These are phyloP conservation scores for Triplophysa bombifrons DNA, from an alignment of 2,797 vertebrate species.

Conservation along the genomic window DNA sequence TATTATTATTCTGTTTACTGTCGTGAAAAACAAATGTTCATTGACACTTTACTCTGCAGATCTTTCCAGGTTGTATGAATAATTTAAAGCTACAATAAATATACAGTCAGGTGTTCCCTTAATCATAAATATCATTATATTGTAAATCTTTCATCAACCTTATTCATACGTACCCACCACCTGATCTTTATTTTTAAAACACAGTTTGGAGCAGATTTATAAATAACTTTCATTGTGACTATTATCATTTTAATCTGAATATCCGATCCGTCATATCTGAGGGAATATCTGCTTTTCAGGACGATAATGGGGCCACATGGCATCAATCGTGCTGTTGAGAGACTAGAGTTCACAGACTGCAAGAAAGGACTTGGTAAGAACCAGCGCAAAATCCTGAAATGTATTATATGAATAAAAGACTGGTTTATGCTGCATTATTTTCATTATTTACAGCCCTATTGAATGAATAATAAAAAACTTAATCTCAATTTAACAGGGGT, in stretches of 20 bases:
- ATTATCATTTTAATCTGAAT: neutral
- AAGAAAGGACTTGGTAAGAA: slow-evolving; percentile 83
- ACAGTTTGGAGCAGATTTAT: neutral
- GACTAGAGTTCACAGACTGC: slow-evolving; percentile 82
- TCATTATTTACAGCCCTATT: neutral
- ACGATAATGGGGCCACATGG: slow-evolving; percentile 88
- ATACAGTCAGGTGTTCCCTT: neutral
- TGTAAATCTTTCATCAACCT: neutral
- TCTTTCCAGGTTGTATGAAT: neutral
- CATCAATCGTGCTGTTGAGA: slow-evolving; percentile 81
- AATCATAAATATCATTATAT: neutral
- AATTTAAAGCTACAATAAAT: neutral
- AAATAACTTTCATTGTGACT: neutral
- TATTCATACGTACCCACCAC: neutral
- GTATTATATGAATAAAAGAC: slow-evolving; percentile 4
- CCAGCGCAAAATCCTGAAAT: neutral
- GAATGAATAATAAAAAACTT: slow-evolving; percentile 10
- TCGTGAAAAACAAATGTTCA: neutral
- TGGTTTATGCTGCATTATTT: neutral
- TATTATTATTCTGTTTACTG: neutral
- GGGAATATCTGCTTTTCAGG: slow-evolving; percentile 68
- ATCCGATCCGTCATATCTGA: neutral
- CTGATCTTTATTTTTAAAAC: neutral
- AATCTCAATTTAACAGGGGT: slow-evolving; percentile 72
- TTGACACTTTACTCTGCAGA: neutral